phyloP scores from a whole-genome alignment of 2,888 invertebrate species.

The Spisula solida region DNA sequence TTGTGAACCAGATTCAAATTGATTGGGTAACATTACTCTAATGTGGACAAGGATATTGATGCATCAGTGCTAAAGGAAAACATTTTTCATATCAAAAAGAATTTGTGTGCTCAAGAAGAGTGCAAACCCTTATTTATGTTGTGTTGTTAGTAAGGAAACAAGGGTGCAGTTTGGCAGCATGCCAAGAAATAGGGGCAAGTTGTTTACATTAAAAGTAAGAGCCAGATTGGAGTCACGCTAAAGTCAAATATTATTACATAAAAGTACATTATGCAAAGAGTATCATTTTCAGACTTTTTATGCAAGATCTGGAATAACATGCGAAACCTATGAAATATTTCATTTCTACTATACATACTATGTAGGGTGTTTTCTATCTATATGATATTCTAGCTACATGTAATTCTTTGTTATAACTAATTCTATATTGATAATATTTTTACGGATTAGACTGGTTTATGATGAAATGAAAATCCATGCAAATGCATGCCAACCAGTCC shows the following conservation, averaged over 20 bases:
- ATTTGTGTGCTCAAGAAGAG: not conserved
- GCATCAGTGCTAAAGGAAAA: not conserved
- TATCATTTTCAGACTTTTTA: not conserved
- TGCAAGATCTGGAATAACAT: not conserved
- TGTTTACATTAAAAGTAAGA: not conserved
- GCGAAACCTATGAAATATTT: not conserved
- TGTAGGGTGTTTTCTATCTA: not conserved
- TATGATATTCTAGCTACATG: conserved; percentile 6
- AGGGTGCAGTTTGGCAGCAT: conserved; percentile 27
- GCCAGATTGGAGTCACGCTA: not conserved
- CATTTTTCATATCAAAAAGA: not conserved
- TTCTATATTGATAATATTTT: not conserved
- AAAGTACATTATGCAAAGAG: too few relatives aligned
- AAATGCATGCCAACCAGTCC: not conserved
- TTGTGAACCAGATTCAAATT: not conserved
- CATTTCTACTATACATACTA: conserved; percentile 5
- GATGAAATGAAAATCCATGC: not conserved
- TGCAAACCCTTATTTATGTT: not conserved
- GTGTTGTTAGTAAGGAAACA: conserved; percentile 6
- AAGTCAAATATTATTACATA: not conserved
- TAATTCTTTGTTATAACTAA: not conserved
- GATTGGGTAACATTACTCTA: not conserved
- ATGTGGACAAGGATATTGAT: not conserved
- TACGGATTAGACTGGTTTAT: not conserved
- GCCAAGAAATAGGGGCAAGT: conserved; percentile 16